phyloP scores from a whole-genome alignment of 2,113 vertebrate species.

The Nerophis ophidion region DNA sequence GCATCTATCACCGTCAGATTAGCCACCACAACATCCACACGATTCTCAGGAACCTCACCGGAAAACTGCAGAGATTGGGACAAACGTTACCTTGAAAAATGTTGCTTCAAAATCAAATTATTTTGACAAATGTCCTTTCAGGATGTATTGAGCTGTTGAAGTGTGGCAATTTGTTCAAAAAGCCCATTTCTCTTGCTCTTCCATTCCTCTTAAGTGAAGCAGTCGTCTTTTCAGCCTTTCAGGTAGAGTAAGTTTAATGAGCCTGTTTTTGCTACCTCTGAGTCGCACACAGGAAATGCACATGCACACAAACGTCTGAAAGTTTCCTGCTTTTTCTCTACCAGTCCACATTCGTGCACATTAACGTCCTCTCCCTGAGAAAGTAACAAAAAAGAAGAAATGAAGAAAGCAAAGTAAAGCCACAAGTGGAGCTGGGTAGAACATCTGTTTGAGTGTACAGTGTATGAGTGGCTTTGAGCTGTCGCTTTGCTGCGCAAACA shows the following conservation, averaged over 20 bases:
- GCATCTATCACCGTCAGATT: slow-evolving; percentile 89
- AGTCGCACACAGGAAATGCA: slow-evolving; percentile 32
- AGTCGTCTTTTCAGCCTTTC: slow-evolving; percentile 27
- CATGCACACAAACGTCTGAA: slow-evolving; percentile 24
- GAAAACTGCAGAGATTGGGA: slow-evolving; percentile 71
- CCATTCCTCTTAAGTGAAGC: slow-evolving; percentile 19
- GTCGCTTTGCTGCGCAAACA: slow-evolving; percentile 42
- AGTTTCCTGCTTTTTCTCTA: slow-evolving; percentile 19
- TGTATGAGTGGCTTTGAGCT: slow-evolving; percentile 48
- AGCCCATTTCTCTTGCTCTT: slow-evolving; percentile 5
- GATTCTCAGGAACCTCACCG: slow-evolving; percentile 89
- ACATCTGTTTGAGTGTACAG: slow-evolving; percentile 38
- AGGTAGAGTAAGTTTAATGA: slow-evolving; percentile 41
- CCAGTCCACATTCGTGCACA: slow-evolving; percentile 18
- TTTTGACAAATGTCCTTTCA: slow-evolving; percentile 11
- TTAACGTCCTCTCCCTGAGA: slow-evolving; percentile 36
- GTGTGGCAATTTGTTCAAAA: slow-evolving; percentile 19
- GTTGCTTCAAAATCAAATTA: slow-evolving; percentile 9
- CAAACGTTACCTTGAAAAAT: slow-evolving; percentile 4
- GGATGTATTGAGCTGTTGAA: slow-evolving; percentile 18
- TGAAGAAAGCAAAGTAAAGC: slow-evolving; percentile 18
- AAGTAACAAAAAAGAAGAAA: slow-evolving; percentile 31
- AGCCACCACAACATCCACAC: slow-evolving; percentile 81
- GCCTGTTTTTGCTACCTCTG: slow-evolving; percentile 20
- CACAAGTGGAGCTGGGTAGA: slow-evolving; percentile 29